Evolutionary conservation across 2,888 invertebrate species (phyloP), one percentile per base, ranked within the genome.

Genomic region (Harpagoxenus sublaevis): DNA sequence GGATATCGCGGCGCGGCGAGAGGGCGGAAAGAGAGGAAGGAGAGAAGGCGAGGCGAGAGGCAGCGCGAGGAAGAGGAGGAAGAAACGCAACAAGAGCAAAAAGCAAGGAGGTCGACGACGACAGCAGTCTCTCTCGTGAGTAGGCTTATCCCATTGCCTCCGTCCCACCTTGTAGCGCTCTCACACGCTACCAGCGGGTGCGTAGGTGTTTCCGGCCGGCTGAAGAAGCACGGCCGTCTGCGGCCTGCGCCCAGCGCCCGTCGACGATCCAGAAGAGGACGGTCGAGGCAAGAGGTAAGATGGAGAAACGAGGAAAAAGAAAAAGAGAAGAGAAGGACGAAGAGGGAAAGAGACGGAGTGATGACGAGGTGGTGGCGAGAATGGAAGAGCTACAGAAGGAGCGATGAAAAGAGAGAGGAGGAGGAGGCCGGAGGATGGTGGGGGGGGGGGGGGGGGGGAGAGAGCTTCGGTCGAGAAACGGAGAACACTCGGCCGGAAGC

Each of bases 401-500:
- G 77, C 66, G 83, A 83, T 57, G 74, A 75, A 75, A 60, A 85
- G 70, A 84, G 77, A 86, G 77, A 85, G 63, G 75, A 77, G 71
- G 53, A 74, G 66, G 55, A 55, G 66, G 78, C 62, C 62, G 71
- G 68, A n/a, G 45, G 23, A 23, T 23, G 23, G 23, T 23, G 18
- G 31, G 10, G 18, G 60, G 53, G 51, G 55, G 51, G 55, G 63
- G 81, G 42, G 68, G 84, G 78, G 71, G 66, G 83, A 86, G 71
- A 78, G 84, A 86, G 84, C 51, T 77, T 70, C 12, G 51, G 9
- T 15, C 15, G 86, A 84, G 88, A 87, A 87, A 89, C 87, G 87
- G 86, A 81, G 86, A 86, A 88, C 89, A 85, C 88, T 92, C 91
- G 94, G 92, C 94, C 94, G 94, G 94, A 94, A 94, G 94, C 93